Conservation (phyloP, 1,140 invertebrate species). For the Nasonia vitripennis region DNA sequence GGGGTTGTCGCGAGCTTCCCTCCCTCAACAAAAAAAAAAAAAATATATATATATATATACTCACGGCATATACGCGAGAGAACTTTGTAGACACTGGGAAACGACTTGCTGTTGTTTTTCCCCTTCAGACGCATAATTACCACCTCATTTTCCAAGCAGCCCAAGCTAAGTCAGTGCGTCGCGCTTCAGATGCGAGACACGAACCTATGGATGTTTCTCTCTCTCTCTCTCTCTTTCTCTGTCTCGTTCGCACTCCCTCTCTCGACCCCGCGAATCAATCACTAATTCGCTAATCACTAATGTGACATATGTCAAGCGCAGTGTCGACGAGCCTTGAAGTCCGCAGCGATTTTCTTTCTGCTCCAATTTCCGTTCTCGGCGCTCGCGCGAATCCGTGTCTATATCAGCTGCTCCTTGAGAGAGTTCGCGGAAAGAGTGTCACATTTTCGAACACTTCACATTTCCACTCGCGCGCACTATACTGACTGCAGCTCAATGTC, state of each 20-base stretch:
- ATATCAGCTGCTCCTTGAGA: neutral
- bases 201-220: neutral
- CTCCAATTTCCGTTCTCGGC: neutral
- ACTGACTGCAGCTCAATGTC: neutral
- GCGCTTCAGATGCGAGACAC: neutral
- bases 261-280: constrained; percentile 43
- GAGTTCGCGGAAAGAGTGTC: neutral
- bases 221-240: neutral
- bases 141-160: constrained; percentile 63
- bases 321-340: constrained; percentile 51
- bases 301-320: constrained; percentile 59
- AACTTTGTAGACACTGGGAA: constrained; percentile 72
- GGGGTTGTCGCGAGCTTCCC: constrained; percentile 1
- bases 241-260: neutral
- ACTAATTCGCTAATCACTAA: constrained; percentile 53
- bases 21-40: neutral
- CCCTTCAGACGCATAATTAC: constrained; percentile 72
- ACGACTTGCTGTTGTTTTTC: constrained; percentile 72
- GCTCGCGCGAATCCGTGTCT: neutral
- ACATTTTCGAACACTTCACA: constrained; percentile 4
- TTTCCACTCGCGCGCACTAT: neutral
- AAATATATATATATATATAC: constrained; percentile 52
- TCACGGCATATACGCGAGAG: constrained; percentile 74
- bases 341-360: neutral
- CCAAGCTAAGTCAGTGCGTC: neutral